Base-by-base conservation (phyloP, 2,888 invertebrate species). In the Deilephila elpenor region DNA sequence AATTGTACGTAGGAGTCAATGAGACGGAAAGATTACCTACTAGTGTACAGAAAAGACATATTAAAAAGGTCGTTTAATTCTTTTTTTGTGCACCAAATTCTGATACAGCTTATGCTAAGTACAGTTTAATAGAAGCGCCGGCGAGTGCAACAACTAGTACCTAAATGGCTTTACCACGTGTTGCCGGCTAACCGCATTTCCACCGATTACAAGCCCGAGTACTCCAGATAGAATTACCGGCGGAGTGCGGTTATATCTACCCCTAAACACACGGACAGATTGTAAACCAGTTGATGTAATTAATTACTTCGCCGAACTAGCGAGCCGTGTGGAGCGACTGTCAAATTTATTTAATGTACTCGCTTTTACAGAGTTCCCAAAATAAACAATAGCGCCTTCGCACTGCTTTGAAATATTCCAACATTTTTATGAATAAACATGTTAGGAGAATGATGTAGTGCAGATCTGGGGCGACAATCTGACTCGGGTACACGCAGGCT, bases 401-500 rank as follows among this genome's bases (percentile, higher is more conserved):
- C 56, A 19, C 56, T n/a, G 56, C 56, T n/a, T 56, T 56, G 56
- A 44, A n/a, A n/a, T 5, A 19, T n/a, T 17, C 19, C 56, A 56
- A n/a, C 56, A 56, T 56, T 56, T 56, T 17, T 56, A 56, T 56
- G 29, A 61, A 61, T 29, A 59, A 20, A 59, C 59, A 25, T 44
- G 44, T 44, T 59, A 61, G 29, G 29, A 61, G 32, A 25, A 61
- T 29, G 29, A 61, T 61, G 8, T 61, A 61, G 44, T 14, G 11
- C 44, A 44, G 25, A 61, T 56, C 19, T 56, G 32, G 62, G 34
- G 34, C 62, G n/a, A 14, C 32, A 62, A 62, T 62, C 62, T n/a
- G n/a, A 34, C 19, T 14, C 19, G 29, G 32, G 32, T 61, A 29
- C 6, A 29, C 61, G 61, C 56, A 56, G 19, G 61, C 32, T 61